These are phyloP conservation scores for Escarpia spicata DNA, from an alignment of 2,888 invertebrate species.

Conservation along the genomic window DNA sequence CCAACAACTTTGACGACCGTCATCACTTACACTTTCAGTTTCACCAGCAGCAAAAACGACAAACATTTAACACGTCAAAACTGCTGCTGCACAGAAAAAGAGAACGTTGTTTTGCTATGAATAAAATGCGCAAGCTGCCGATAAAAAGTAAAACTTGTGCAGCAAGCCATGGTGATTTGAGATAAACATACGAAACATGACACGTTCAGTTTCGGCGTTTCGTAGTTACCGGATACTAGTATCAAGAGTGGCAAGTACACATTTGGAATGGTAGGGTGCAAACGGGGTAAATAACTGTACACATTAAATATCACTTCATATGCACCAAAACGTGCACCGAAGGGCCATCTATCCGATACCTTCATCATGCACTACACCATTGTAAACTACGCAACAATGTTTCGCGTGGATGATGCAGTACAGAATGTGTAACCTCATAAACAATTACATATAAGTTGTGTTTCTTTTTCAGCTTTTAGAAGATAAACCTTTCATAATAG, in stretches of 20 bases:
- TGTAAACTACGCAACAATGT: background rate
- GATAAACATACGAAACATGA: background rate
- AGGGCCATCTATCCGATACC: background rate
- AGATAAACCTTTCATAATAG: background rate
- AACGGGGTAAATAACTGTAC: background rate
- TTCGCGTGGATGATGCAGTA: background rate
- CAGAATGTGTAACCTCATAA: background rate
- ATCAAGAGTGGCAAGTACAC: background rate
- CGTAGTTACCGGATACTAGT: background rate
- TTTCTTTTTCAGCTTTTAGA: background rate
- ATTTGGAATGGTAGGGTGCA: conserved; percentile 16
- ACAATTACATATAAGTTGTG: background rate
- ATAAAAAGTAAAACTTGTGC: background rate
- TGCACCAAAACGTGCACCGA: background rate
- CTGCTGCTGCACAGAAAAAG: conserved; percentile 8
- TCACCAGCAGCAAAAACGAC: conserved; percentile 13
- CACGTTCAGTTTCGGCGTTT: background rate
- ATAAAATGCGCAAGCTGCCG: conserved; percentile 5
- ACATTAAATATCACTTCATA: conserved; percentile 6
- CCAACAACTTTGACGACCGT: background rate
- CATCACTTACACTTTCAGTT: background rate
- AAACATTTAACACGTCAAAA: conserved; percentile 16
- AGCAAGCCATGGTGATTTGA: background rate
- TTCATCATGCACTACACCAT: background rate
- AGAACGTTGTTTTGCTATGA: background rate